phyloP scores from a whole-genome alignment of 2,797 vertebrate genomes.

The Neosalanx taihuensis region DNA sequence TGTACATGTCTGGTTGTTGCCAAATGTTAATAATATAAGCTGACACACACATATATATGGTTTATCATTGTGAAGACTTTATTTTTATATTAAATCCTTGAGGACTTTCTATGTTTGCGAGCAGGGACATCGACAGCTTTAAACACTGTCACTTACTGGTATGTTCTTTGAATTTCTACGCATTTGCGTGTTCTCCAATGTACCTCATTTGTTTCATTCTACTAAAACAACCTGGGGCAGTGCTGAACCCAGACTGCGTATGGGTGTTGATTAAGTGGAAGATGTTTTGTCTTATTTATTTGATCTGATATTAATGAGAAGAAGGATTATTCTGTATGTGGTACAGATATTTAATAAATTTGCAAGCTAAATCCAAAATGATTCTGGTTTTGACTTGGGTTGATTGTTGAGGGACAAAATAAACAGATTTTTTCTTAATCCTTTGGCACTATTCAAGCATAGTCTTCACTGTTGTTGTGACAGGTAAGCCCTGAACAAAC shows the following conservation, averaged over 20 bases:
- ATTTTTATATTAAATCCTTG: constrained; percentile 76
- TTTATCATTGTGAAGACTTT: constrained; percentile 79
- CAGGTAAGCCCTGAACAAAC: neutral
- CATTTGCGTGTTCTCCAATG: constrained; percentile 75
- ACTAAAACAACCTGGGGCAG: constrained; percentile 49
- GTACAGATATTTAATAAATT: constrained; percentile 91
- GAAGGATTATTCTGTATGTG: constrained; percentile 65
- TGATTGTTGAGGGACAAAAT: neutral
- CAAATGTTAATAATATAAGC: constrained; percentile 72
- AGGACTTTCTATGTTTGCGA: constrained; percentile 71
- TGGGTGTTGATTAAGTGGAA: constrained; percentile 78
- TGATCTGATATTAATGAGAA: constrained; percentile 73
- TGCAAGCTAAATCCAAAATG: constrained; percentile 76
- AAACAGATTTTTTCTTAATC: neutral
- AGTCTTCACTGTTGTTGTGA: neutral
- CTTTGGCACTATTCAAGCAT: neutral
- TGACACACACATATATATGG: constrained; percentile 30
- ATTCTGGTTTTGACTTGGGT: constrained; percentile 18
- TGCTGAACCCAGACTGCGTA: constrained; percentile 46
- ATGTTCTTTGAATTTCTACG: constrained; percentile 72
- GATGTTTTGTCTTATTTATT: constrained; percentile 93
- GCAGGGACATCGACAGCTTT: constrained; percentile 66
- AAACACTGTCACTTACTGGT: constrained; percentile 66
- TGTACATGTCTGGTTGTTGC: constrained; percentile 75
- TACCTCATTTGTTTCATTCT: constrained; percentile 67